These are phyloP conservation scores for Phenganax stokvisi DNA, from an alignment of 92 coral and sea anemone species.

Conservation along the genomic window DNA sequence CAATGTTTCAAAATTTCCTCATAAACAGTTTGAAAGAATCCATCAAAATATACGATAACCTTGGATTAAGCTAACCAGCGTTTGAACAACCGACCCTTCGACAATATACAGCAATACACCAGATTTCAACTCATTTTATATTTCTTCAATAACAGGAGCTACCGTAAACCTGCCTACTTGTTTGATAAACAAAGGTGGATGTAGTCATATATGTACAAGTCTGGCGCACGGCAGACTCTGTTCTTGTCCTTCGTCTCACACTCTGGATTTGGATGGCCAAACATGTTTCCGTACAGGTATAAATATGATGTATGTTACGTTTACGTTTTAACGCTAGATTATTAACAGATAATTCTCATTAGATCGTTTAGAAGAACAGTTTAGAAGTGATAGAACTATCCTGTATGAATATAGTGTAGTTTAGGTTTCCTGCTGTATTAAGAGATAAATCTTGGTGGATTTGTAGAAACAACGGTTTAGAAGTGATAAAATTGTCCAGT, in stretches of 20 bases:
- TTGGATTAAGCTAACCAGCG: too few relatives aligned
- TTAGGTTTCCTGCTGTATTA: not conserved
- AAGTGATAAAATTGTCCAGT: not conserved
- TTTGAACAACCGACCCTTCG: too few relatives aligned
- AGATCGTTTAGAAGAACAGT: not conserved
- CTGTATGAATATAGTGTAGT: too few relatives aligned
- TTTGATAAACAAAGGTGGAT: conserved; percentile 63
- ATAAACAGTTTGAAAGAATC: too few relatives aligned
- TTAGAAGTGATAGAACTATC: too few relatives aligned
- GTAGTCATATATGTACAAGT: conserved; percentile 68
- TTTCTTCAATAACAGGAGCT: conserved; percentile 9
- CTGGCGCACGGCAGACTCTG: conserved; percentile 50
- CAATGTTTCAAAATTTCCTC: too few relatives aligned
- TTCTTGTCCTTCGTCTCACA: conserved; percentile 61
- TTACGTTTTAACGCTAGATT: not conserved
- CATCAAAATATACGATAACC: too few relatives aligned
- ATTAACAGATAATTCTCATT: not conserved
- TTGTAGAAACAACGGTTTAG: not conserved
- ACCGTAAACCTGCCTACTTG: conserved; percentile 49
- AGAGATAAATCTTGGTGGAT: not conserved
- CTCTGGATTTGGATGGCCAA: conserved; percentile 58
- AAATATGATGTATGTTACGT: not conserved
- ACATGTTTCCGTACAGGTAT: conserved; percentile 56
- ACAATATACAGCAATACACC: too few relatives aligned
- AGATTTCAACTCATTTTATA: too few relatives aligned